Evolutionary conservation across 2,113 vertebrate genomes (phyloP), one percentile per base, ranked within the genome.

Genomic region (Misgurnus anguillicaudatus): DNA sequence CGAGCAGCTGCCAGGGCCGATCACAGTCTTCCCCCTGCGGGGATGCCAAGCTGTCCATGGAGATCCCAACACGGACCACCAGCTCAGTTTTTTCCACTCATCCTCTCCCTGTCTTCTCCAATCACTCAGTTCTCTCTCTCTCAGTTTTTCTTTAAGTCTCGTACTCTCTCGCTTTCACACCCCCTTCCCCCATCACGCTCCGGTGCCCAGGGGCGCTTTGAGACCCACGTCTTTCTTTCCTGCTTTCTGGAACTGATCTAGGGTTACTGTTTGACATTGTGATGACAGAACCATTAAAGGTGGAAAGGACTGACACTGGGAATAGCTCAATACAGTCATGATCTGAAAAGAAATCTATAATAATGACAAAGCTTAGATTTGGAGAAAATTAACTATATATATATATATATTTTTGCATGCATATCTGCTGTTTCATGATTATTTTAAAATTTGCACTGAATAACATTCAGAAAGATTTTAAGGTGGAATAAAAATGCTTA

Each of bases 31-130:
- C 88, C 84, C 89, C 71, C 91, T 84, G 87, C 87, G 78, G 91
- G 90, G 90, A 67, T 89, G 87, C 90, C 91, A 93, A 92, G 91
- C 92, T 93, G 92, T 91, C 91, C 84, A 83, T 86, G 84, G 83
- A 88, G 86, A 61, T 69, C 75, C 79, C 57, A 38, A 75, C 68
- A 68, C 45, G 38, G 79, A 57, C 74, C 75, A 84, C 75, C 78
- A 55, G 69, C 64, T 80, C 78, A 69, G 47, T 55, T 62, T 77
- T 65, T 24, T 36, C 64, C 47, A 55, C 65, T 79, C 71, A 6
- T 67, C 42, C 69, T 79, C 45, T 71, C 13, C 13, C 36, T 79
- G 21, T 71, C 67, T 70, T 62, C 42, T 51, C 39, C 45, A 62
- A 61, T 57, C 67, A 39, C 75, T 72, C 61, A 63, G 60, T 51